Evolutionary conservation across 2,888 invertebrate genomes (phyloP).

Genomic region (Stegophylla sp.): DNA sequence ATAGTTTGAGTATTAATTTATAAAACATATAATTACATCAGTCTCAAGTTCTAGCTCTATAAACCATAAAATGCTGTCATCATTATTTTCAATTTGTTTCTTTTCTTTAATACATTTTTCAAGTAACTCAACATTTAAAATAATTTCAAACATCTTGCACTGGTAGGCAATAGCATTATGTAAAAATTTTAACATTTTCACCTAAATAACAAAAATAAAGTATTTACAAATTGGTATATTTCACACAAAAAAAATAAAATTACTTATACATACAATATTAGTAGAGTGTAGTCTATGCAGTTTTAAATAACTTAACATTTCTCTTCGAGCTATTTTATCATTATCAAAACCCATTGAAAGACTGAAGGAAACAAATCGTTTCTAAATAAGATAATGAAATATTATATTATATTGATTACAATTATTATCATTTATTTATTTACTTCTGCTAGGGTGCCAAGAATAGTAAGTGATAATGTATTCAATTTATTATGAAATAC

Average conservation of each 20-base stretch:
- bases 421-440: neutral
- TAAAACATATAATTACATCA: constrained; percentile 18
- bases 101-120: constrained; percentile 52
- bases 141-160: constrained; percentile 57
- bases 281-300: constrained; percentile 46
- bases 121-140: constrained; percentile 48
- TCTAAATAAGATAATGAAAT: constrained; percentile 19
- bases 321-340: constrained; percentile 43
- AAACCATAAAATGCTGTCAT: constrained; percentile 54
- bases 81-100: constrained; percentile 45
- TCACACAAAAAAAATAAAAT: neutral
- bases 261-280: constrained; percentile 46
- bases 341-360: constrained; percentile 56
- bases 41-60: constrained; percentile 52
- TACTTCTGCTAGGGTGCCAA: constrained; percentile 53
- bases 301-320: constrained; percentile 55
- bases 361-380: constrained; percentile 51
- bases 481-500: constrained; percentile 54
- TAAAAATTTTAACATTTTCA: constrained; percentile 54
- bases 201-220: constrained; percentile 5
- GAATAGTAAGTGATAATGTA: constrained; percentile 53
- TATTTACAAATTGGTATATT: neutral
- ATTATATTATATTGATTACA: neutral
- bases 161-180: constrained; percentile 51
- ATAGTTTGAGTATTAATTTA: too few relatives aligned